Evolutionary conservation across 2,888 invertebrate species (phyloP).

Genomic region (Cremastinae sp.): DNA sequence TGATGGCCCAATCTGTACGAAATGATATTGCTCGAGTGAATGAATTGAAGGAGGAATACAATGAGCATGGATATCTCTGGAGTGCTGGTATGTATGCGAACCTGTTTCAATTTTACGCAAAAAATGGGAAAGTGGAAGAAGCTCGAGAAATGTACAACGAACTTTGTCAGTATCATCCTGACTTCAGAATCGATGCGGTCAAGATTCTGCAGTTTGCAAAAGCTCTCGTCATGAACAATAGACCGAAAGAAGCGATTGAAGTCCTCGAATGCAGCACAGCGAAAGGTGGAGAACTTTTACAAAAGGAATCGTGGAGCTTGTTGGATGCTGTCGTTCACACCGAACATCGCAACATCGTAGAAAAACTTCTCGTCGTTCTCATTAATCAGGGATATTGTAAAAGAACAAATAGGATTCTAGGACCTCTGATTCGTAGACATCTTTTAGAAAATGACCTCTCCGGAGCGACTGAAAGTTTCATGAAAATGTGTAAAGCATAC

Average conservation of each 20-base stretch:
- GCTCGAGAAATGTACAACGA: conserved; percentile 82
- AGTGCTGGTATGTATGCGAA: conserved; percentile 85
- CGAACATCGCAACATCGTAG: conserved; percentile 78
- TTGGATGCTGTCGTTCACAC: conserved; percentile 82
- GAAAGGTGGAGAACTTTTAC: conserved; percentile 62
- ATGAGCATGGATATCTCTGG: conserved; percentile 76
- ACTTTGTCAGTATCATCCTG: conserved; percentile 81
- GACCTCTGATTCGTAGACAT: conserved; percentile 84
- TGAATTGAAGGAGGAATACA: conserved; percentile 82
- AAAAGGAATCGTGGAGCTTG: conserved; percentile 84
- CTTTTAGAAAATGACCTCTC: conserved; percentile 81
- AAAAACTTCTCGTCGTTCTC: conserved; percentile 82
- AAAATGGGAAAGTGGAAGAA: conserved; percentile 81
- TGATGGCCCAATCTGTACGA: conserved; percentile 83
- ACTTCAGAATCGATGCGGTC: conserved; percentile 84
- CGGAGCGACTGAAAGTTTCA: conserved; percentile 83
- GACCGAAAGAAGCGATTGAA: conserved; percentile 41
- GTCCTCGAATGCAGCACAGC: conserved; percentile 25
- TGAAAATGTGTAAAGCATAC: conserved; percentile 81
- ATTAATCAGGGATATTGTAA: conserved; percentile 82
- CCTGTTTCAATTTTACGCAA: conserved; percentile 84
- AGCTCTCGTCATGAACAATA: conserved; percentile 81
- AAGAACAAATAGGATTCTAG: conserved; percentile 83
- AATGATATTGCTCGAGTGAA: conserved; percentile 82
- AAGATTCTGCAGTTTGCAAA: conserved; percentile 85